These are phyloP conservation scores for Petrocephalus zakoni DNA, from an alignment of 2,113 vertebrate genomes.

Conservation along the genomic window DNA sequence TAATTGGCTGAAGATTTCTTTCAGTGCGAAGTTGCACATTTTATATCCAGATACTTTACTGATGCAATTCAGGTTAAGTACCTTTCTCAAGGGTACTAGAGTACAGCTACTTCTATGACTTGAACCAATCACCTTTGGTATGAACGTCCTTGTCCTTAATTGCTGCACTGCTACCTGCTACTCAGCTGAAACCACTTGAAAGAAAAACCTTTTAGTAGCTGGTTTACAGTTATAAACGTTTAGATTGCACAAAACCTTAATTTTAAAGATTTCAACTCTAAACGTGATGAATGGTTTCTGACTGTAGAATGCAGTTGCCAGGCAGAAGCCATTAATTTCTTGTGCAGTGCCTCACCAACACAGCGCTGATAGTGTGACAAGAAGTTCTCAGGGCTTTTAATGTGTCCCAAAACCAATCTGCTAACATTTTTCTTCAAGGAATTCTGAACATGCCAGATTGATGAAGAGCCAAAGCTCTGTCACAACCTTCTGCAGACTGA, in stretches of 20 bases:
- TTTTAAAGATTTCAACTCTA: neutral
- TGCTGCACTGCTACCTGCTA: neutral
- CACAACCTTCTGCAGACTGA: neutral
- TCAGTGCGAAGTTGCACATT: neutral
- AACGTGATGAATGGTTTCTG: neutral
- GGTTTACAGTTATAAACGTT: neutral
- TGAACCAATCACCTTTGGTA: neutral
- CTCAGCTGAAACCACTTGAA: neutral
- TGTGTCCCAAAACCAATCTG: neutral
- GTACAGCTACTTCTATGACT: neutral
- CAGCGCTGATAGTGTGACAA: neutral
- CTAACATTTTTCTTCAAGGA: neutral
- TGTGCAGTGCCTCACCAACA: neutral
- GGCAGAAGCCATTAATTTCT: neutral
- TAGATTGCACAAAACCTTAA: neutral
- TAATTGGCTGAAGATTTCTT: neutral
- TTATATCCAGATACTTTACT: neutral
- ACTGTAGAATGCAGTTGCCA: neutral
- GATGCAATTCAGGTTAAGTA: neutral
- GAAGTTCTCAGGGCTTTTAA: neutral
- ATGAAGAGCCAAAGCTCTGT: neutral
- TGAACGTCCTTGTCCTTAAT: neutral
- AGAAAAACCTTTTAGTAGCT: neutral
- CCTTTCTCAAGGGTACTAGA: neutral
- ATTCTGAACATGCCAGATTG: neutral